Evolutionary conservation across 2,888 invertebrate species (phyloP).

Genomic region (Teinopalpus imperialis): DNA sequence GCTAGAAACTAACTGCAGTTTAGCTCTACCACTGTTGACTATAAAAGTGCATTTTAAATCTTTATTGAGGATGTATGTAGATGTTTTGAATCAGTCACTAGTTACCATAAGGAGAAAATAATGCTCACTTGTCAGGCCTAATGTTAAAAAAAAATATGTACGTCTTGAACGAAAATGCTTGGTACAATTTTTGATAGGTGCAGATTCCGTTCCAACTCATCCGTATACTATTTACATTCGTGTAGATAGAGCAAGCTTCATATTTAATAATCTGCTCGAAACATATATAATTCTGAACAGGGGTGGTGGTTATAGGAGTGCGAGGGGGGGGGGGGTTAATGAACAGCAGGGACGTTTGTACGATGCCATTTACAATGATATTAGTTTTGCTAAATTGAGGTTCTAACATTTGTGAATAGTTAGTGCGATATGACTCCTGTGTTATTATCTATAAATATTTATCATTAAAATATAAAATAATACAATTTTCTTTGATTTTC

Average conservation of each 20-base stretch:
- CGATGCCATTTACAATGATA: conserved; percentile 61
- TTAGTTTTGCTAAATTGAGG: conserved; percentile 48
- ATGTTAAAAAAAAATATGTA: too few species aligned
- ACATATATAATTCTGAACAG: conserved; percentile 31
- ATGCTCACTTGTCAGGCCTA: too few species aligned
- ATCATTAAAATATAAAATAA: too few species aligned
- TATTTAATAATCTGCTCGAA: conserved; percentile 46
- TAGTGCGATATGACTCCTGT: conserved; percentile 6
- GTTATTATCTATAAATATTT: too few species aligned
- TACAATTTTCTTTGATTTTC: too few species aligned
- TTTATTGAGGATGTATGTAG: too few species aligned
- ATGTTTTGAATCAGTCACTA: too few species aligned
- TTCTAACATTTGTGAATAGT: conserved; percentile 5
- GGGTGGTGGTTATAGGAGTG: conserved; percentile 28
- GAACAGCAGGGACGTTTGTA: conserved; percentile 65
- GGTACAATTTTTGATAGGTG: conserved; percentile 3
- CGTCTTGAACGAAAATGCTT: too few species aligned
- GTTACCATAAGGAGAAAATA: too few species aligned
- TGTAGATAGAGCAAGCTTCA: conserved; percentile 21
- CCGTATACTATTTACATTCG: conserved; percentile 10
- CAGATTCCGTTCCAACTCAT: not conserved
- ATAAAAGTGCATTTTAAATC: too few species aligned
- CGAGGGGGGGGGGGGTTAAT: conserved; percentile 54
- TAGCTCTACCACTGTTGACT: too few species aligned
- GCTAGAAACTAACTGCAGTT: too few species aligned